A percentile compares a stretch with the other conserved stretches of the same genome.
Evolutionary conservation across 92 coral and sea anemone genomes (phyloP).

Genomic region (Blastomussa wellsi): DNA sequence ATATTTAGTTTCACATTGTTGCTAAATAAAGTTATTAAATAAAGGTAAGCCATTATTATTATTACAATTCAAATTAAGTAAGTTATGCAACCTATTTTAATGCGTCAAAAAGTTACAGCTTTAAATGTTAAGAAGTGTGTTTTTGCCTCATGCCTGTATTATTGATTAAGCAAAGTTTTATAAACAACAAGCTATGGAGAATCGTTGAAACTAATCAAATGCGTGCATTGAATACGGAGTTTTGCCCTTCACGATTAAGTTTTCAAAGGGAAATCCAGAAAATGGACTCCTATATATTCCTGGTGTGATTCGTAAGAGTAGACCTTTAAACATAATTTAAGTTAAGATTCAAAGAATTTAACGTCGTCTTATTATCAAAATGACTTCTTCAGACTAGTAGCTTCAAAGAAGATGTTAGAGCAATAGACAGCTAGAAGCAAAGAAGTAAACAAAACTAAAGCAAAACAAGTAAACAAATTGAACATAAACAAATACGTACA

Average conservation of each 20-base stretch:
- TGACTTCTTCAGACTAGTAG: background rate
- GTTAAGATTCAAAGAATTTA: background rate
- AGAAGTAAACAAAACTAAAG: conserved; percentile 13
- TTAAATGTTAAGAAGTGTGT: background rate
- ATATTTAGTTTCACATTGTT: background rate
- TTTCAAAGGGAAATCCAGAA: background rate
- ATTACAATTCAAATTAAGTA: background rate
- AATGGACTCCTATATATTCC: background rate
- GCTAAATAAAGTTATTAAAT: background rate
- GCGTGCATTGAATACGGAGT: too few relatives aligned
- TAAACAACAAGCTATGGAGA: background rate
- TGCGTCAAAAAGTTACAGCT: background rate
- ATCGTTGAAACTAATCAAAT: too few relatives aligned
- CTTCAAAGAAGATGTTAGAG: background rate
- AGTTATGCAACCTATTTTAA: background rate
- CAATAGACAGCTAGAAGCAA: background rate
- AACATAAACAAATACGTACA: conserved; percentile 73
- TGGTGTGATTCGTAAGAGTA: background rate
- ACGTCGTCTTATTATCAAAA: background rate
- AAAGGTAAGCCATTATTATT: background rate
- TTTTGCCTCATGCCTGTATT: conserved; percentile 21
- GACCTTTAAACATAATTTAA: background rate
- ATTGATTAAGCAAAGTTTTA: background rate
- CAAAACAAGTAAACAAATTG: conserved; percentile 10
- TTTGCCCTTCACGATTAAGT: too few relatives aligned